Percentiles rank a stretch among this genome's conserved stretches.
Evolutionary conservation across 2,797 vertebrate genomes (phyloP).

Genomic region (Echeneis naucrates): DNA sequence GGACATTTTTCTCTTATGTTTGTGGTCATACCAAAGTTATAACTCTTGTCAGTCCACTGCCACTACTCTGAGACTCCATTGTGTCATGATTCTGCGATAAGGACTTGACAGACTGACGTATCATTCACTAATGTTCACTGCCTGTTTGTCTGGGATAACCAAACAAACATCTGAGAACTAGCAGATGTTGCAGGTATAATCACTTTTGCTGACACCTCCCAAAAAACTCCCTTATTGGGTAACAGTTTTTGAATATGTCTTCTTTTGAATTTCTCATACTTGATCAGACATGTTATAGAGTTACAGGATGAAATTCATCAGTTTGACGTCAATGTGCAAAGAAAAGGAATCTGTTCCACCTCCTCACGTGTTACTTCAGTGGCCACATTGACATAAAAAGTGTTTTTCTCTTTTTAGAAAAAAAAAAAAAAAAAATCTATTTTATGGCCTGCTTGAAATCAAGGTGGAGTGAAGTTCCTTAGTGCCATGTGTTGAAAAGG

Average conservation of each 20-base stretch:
- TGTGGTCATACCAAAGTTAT: conserved; percentile 76
- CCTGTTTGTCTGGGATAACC: conserved; percentile 15
- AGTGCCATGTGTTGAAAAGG: conserved; percentile 64
- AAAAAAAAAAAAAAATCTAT: too few species aligned
- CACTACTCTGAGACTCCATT: conserved; percentile 29
- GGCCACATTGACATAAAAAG: conserved; percentile 23
- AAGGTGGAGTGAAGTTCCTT: conserved; percentile 34
- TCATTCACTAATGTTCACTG: conserved; percentile 29
- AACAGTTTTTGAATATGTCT: conserved; percentile 1
- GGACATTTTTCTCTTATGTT: conserved; percentile 75
- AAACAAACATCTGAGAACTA: conserved; percentile 17
- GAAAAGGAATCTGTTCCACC: background rate
- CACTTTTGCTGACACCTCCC: conserved; percentile 26
- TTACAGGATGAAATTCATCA: background rate
- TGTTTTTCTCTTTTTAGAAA: background rate
- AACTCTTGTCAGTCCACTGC: conserved; percentile 43
- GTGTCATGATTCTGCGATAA: conserved; percentile 34
- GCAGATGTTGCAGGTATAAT: conserved; percentile 40
- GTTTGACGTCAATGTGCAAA: conserved; percentile 18
- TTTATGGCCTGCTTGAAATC: conserved; percentile 42
- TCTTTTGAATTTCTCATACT: background rate
- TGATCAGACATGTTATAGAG: background rate
- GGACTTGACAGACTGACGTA: conserved; percentile 33
- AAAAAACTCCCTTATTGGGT: conserved; percentile 31
- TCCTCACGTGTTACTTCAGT: conserved; percentile 17